phyloP scores from a whole-genome alignment of 2,888 invertebrate genomes.

The Corythucha ciliata region DNA sequence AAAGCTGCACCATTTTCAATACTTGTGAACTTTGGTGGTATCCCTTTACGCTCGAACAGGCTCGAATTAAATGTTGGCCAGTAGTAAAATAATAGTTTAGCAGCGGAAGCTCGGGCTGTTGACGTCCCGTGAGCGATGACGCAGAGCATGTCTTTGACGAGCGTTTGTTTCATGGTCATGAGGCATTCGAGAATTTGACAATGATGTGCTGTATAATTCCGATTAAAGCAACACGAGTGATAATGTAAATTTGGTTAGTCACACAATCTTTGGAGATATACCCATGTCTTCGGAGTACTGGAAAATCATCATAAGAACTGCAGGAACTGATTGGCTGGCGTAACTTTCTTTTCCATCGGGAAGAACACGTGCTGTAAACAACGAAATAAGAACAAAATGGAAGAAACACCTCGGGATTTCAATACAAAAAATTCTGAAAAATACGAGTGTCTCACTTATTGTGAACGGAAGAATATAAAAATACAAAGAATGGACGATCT shows the following conservation, averaged over 20 bases:
- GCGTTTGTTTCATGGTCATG: constrained; percentile 84
- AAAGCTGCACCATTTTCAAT: too few species aligned
- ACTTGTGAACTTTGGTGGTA: constrained; percentile 82
- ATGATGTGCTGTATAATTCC: constrained; percentile 65
- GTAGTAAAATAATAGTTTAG: constrained; percentile 94
- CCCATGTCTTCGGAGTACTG: constrained; percentile 91
- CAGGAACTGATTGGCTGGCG: constrained; percentile 76
- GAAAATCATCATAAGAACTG: constrained; percentile 90
- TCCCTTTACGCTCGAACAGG: constrained; percentile 77
- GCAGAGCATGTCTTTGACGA: constrained; percentile 86
- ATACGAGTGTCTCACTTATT: constrained; percentile 54
- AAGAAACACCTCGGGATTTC: constrained; percentile 50
- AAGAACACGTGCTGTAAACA: constrained; percentile 54
- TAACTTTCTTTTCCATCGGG: constrained; percentile 67
- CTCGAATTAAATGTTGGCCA: constrained; percentile 97
- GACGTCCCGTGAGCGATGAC: constrained; percentile 96
- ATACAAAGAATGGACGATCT: constrained; percentile 87
- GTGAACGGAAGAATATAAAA: constrained; percentile 94
- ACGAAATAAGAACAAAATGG: constrained; percentile 88
- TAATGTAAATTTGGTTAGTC: neutral
- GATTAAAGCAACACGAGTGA: constrained; percentile 1
- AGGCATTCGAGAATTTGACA: constrained; percentile 92
- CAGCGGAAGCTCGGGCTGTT: constrained; percentile 86
- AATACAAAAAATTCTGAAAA: neutral
- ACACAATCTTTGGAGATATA: constrained; percentile 40